phyloP scores from a whole-genome alignment of 2,888 invertebrate species.

The Dascillus cervinus region DNA sequence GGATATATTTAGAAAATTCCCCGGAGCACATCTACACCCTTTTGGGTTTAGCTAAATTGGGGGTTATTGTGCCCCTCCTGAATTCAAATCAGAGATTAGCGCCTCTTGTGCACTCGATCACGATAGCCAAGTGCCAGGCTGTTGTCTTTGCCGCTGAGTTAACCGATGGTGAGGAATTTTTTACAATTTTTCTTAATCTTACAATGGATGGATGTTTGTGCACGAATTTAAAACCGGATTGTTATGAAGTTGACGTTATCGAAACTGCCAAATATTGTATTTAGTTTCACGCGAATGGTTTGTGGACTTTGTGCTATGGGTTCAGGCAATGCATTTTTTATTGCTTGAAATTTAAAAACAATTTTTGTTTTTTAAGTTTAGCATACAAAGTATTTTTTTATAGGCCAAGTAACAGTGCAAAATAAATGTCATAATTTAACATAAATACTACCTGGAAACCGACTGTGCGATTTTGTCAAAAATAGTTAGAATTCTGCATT shows the following conservation, averaged over 20 bases:
- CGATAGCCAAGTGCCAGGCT: slow-evolving; percentile 76
- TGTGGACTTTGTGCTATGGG: too few relatives aligned
- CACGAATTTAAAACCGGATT: background rate
- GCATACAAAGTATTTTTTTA: slow-evolving; percentile 4
- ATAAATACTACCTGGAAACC: too few relatives aligned
- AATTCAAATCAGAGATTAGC: slow-evolving; percentile 85
- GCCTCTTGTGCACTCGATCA: slow-evolving; percentile 82
- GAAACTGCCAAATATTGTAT: too few relatives aligned
- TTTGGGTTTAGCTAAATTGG: slow-evolving; percentile 86
- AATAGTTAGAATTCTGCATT: too few relatives aligned
- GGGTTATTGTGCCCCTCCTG: slow-evolving; percentile 80
- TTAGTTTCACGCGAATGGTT: too few relatives aligned
- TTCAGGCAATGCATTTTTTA: too few relatives aligned
- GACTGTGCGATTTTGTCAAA: too few relatives aligned
- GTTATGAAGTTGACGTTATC: too few relatives aligned
- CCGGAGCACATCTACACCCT: slow-evolving; percentile 88
- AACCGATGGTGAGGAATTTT: slow-evolving; percentile 56
- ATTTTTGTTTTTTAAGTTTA: slow-evolving; percentile 1
- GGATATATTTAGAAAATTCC: slow-evolving; percentile 83
- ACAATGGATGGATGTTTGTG: too few relatives aligned
- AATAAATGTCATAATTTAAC: too few relatives aligned
- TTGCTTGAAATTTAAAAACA: background rate
- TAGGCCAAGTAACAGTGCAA: too few relatives aligned
- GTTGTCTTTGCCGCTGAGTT: slow-evolving; percentile 73
- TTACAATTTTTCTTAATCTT: too few relatives aligned